Evolutionary conservation across 1,140 invertebrate species (phyloP).

Genomic region (Gryllus bimaculatus): DNA sequence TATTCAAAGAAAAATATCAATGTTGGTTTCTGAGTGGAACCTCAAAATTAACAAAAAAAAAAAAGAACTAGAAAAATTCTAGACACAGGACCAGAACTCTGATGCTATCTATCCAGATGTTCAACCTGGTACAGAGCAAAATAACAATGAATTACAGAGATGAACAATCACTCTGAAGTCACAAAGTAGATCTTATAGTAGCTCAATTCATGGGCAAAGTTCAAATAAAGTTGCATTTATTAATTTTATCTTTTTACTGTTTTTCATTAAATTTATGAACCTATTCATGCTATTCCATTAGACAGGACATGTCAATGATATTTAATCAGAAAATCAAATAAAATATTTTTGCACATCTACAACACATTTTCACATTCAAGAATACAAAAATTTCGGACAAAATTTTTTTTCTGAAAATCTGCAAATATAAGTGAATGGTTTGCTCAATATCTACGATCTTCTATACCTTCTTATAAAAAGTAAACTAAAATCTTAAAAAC

Average conservation of each 20-base stretch:
- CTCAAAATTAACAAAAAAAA: neutral
- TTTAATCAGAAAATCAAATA: neutral
- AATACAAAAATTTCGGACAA: neutral
- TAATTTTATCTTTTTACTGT: too few relatives aligned
- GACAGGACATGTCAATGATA: neutral
- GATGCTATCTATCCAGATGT: neutral
- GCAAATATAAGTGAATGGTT: neutral
- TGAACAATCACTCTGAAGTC: neutral
- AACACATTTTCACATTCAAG: neutral
- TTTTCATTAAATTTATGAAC: too few relatives aligned
- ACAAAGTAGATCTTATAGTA: too few relatives aligned
- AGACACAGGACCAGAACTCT: neutral
- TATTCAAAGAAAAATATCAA: too few relatives aligned
- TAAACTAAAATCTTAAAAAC: neutral
- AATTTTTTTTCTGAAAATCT: neutral
- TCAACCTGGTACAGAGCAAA: neutral
- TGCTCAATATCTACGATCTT: neutral
- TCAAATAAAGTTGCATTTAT: too few relatives aligned
- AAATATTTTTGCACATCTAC: neutral
- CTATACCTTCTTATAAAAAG: neutral
- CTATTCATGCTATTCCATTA: neutral
- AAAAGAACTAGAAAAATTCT: neutral
- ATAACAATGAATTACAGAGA: neutral
- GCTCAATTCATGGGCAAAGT: too few relatives aligned
- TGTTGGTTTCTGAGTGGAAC: too few relatives aligned